Percentiles rank a stretch among this genome's conserved stretches.
Conservation (phyloP, 2,888 invertebrate genomes). For the Mesoligia furuncula region DNA sequence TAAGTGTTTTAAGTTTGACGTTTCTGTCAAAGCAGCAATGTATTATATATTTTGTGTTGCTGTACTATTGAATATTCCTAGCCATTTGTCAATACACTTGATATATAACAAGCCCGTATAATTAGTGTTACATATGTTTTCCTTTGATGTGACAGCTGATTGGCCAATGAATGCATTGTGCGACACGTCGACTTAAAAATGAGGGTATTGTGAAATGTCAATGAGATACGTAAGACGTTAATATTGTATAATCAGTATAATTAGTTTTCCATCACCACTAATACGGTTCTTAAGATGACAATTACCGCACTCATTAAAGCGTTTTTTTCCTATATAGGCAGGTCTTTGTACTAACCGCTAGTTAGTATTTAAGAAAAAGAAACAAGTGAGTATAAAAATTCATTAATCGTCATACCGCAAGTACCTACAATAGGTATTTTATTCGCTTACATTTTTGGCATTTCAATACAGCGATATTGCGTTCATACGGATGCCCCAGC, state of each 20-base stretch:
- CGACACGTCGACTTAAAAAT: constrained; percentile 33
- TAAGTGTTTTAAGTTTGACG: background rate
- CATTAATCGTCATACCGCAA: background rate
- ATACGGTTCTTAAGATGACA: background rate
- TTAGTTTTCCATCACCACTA: constrained; percentile 28
- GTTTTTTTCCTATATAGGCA: background rate
- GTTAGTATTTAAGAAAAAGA: background rate
- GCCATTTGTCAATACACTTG: constrained; percentile 47
- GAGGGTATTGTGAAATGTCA: constrained; percentile 32
- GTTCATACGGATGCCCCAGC: too few species aligned
- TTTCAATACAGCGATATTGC: background rate
- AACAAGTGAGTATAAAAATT: background rate
- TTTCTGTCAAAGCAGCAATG: constrained; percentile 2
- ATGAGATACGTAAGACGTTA: constrained; percentile 14
- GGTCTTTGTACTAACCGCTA: background rate
- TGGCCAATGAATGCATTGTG: constrained; percentile 55
- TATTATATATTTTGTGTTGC: background rate
- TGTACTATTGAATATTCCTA: background rate
- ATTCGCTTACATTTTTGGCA: background rate
- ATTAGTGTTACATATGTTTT: constrained; percentile 57
- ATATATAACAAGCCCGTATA: constrained; percentile 50
- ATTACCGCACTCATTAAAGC: background rate
- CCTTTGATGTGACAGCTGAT: constrained; percentile 54
- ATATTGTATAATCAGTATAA: constrained; percentile 27
- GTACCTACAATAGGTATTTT: background rate